These are phyloP conservation scores for Rhaphigaster nebulosa DNA, from an alignment of 2,888 invertebrate species.

Conservation along the genomic window DNA sequence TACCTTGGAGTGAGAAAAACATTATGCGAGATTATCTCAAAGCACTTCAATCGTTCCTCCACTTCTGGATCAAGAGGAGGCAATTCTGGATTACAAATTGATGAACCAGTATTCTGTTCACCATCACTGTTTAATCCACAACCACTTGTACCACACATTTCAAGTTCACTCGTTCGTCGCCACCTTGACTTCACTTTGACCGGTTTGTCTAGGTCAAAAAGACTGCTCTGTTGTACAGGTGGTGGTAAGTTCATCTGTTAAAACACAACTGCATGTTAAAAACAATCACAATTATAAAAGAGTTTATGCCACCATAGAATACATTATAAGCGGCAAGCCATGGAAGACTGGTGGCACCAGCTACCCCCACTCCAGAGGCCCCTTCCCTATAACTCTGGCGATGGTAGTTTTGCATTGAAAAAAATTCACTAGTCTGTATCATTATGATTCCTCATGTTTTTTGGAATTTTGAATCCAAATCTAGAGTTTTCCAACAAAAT, in stretches of 20 bases:
- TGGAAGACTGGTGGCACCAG: too few species aligned
- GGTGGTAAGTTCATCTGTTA: constrained; percentile 18
- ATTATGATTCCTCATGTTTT: too few species aligned
- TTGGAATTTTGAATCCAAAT: too few species aligned
- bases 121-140: constrained; percentile 64
- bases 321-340: too few species aligned
- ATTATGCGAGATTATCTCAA: constrained; percentile 62
- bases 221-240: constrained; percentile 38
- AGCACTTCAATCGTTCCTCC: constrained; percentile 62
- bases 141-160: constrained; percentile 71
- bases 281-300: background rate
- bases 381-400: too few species aligned
- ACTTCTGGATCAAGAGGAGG: constrained; percentile 62
- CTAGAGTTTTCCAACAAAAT: too few species aligned
- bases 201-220: constrained; percentile 72
- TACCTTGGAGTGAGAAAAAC: constrained; percentile 62
- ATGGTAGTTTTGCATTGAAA: too few species aligned
- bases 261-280: background rate
- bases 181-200: constrained; percentile 86
- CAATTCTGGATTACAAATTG: constrained; percentile 61
- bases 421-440: too few species aligned
- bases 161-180: constrained; percentile 82
- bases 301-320: background rate
- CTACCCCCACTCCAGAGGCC: too few species aligned
- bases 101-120: constrained; percentile 46